These are phyloP conservation scores for Ascidia mentula DNA, from an alignment of 23 tunicate species.

Conservation along the genomic window DNA sequence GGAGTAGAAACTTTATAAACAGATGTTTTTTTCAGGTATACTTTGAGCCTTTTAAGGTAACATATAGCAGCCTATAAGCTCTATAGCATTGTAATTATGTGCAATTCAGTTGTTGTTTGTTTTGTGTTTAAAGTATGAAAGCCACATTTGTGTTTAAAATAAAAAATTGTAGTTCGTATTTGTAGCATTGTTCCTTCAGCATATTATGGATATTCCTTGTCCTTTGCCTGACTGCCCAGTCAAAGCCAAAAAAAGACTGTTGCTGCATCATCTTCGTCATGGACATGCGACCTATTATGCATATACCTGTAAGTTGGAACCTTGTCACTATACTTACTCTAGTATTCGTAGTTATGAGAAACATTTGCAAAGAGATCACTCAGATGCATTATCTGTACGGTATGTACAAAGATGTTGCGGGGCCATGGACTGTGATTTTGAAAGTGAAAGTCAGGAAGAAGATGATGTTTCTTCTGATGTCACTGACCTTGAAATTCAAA, in stretches of 20 bases:
- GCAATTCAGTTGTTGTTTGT: neutral
- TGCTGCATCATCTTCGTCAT: slow-evolving; percentile 12
- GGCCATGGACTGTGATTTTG: neutral
- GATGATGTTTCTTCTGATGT: neutral
- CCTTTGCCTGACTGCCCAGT: slow-evolving; percentile 10
- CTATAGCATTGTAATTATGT: neutral
- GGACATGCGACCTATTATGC: neutral
- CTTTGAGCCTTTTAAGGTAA: neutral
- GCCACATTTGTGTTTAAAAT: neutral
- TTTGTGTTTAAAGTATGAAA: neutral
- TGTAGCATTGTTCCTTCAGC: neutral
- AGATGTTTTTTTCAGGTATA: neutral
- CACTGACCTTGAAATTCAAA: neutral
- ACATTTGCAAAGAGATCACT: slow-evolving; percentile 23
- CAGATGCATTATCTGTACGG: neutral
- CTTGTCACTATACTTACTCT: slow-evolving; percentile 17
- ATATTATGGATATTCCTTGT: slow-evolving; percentile 11
- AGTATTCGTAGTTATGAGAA: slow-evolving; percentile 30
- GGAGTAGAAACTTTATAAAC: neutral
- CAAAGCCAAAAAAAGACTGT: slow-evolving; percentile 3
- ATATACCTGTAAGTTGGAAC: slow-evolving; percentile 18
- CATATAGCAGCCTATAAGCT: neutral
- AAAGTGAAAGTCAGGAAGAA: neutral
- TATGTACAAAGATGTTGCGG: neutral
- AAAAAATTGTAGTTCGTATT: neutral